These are phyloP conservation scores for Epinotia demarniana DNA, from an alignment of 2,888 invertebrate genomes.

Conservation along the genomic window DNA sequence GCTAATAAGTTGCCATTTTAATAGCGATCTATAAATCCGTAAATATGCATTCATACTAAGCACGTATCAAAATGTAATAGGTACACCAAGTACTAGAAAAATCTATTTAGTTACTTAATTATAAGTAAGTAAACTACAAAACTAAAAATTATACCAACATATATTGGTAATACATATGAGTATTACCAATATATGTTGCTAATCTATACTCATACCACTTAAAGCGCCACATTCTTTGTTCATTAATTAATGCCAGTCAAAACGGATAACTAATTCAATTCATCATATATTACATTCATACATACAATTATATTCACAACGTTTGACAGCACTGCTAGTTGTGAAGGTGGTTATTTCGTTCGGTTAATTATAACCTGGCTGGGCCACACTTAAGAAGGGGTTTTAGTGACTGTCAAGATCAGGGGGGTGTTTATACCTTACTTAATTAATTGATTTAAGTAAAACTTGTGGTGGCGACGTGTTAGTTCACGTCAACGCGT, in stretches of 20 bases:
- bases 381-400: conserved; percentile 17
- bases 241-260: conserved; percentile 36
- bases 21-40: no score
- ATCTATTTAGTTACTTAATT: no score
- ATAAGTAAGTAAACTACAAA: no score
- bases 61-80: no score
- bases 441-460: conserved; percentile 3
- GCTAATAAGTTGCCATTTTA: no score
- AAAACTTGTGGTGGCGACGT: not conserved
- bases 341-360: conserved; percentile 38
- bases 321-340: conserved; percentile 31
- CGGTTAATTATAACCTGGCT: conserved; percentile 36
- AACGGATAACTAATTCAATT: conserved; percentile 39
- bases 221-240: conserved; percentile 21
- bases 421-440: not conserved
- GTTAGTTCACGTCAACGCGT: not conserved
- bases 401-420: conserved; percentile 22
- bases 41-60: no score
- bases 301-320: conserved; percentile 34
- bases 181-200: no score
- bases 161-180: not conserved
- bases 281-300: conserved; percentile 40
- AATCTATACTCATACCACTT: not conserved
- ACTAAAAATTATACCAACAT: no score
- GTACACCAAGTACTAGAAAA: no score